phyloP scores from a whole-genome alignment of 2,888 invertebrate genomes.

The Tiliacea aurago region DNA sequence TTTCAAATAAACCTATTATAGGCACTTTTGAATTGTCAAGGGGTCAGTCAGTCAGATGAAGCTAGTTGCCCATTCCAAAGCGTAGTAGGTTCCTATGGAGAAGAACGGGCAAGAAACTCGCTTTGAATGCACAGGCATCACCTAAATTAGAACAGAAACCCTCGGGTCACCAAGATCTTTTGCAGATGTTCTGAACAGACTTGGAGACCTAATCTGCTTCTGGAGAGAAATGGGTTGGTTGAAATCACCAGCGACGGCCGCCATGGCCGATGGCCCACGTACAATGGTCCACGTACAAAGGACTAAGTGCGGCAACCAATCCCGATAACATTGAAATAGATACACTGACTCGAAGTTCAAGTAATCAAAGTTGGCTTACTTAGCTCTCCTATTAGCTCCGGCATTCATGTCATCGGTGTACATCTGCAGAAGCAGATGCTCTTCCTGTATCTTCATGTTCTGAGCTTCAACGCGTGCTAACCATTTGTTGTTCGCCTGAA shows the following conservation, averaged over 20 bases:
- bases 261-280: too few relatives aligned
- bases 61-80: too few relatives aligned
- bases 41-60: too few relatives aligned
- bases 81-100: too few relatives aligned
- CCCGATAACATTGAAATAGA: neutral
- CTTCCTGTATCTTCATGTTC: slow-evolving; percentile 83
- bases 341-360: neutral
- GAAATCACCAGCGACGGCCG: neutral
- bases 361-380: slow-evolving; percentile 69
- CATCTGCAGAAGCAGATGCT: slow-evolving; percentile 80
- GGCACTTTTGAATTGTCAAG: too few relatives aligned
- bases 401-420: slow-evolving; percentile 85
- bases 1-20: too few relatives aligned
- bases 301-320: neutral
- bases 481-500: slow-evolving; percentile 86
- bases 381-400: slow-evolving; percentile 76
- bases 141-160: neutral
- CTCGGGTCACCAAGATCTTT: neutral
- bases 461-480: slow-evolving; percentile 80
- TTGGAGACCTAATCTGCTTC: neutral
- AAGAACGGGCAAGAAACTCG: too few relatives aligned
- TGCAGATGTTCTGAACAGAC: neutral
- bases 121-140: neutral
- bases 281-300: neutral
- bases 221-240: neutral